Conservation (phyloP, 2,888 invertebrate genomes). For the Eristalinus sepulchralis region DNA sequence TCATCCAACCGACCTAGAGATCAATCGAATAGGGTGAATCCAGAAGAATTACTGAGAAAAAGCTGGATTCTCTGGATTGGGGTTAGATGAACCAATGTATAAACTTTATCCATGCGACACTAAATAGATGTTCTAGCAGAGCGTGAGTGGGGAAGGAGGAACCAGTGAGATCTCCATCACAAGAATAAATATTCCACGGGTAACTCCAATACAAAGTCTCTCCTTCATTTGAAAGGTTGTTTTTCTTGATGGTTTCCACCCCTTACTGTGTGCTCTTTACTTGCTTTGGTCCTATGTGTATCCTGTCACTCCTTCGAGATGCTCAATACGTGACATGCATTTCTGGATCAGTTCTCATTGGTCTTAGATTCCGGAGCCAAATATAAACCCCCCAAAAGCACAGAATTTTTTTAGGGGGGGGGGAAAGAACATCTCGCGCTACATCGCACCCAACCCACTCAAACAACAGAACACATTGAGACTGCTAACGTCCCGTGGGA, state of each 20-base stretch:
- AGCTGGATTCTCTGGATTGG: slow-evolving; percentile 40
- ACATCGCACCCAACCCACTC: background rate
- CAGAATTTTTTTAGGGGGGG: slow-evolving; percentile 1
- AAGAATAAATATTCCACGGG: slow-evolving; percentile 59
- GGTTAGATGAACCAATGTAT: slow-evolving; percentile 68
- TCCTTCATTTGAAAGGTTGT: slow-evolving; percentile 47
- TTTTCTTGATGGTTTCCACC: slow-evolving; percentile 19
- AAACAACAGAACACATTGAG: background rate
- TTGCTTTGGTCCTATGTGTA: slow-evolving; percentile 35
- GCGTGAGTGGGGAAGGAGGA: background rate
- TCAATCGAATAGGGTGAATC: slow-evolving; percentile 22
- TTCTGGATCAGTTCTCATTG: slow-evolving; percentile 55
- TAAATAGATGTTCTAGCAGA: slow-evolving; percentile 53
- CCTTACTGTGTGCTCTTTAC: slow-evolving; percentile 16
- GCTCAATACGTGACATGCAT: slow-evolving; percentile 69
- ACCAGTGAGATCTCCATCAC: slow-evolving; percentile 30
- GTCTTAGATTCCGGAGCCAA: slow-evolving; percentile 36
- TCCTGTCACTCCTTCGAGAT: slow-evolving; percentile 65
- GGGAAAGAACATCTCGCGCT: slow-evolving; percentile 31
- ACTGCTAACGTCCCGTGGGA: slow-evolving; percentile 24
- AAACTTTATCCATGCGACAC: slow-evolving; percentile 69
- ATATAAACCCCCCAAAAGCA: slow-evolving; percentile 19
- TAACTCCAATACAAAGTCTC: slow-evolving; percentile 13
- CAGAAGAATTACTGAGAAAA: background rate
- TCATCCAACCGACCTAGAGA: slow-evolving; percentile 15